Evolutionary conservation across 2,888 invertebrate genomes (phyloP), one percentile per base, ranked within the genome.

Genomic region (Lasius platythorax): DNA sequence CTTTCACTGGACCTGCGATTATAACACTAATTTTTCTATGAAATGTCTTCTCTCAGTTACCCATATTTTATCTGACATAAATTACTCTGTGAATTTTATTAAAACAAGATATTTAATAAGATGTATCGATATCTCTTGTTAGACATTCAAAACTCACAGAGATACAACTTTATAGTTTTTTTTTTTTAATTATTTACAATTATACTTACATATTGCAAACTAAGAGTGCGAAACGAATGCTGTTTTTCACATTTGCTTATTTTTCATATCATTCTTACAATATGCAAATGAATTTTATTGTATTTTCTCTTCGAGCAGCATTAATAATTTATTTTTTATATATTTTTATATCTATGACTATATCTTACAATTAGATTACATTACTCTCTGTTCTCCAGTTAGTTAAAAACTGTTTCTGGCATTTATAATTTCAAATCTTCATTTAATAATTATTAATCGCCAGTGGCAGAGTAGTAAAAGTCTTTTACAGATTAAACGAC

Each of bases 21-120:
- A 67, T 50, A 28, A 46, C 23, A 43, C 5, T 46, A 37, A 73
- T 81, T 81, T 73, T 81, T 73, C n/a, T 50, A 18, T n/a, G 8
- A 78, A 40, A 30, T 9, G 3, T n/a, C n/a, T 43, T 46, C 9
- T 33, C 15, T 15, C 30, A n/a, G 18, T 63, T 74, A 74, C 8
- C 67, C 15, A 46, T 23, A 15, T 15, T 63, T 74, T 46, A 64
- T 50, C 23, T 23, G 46, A 33, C 2, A 18, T 15, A 74, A 15
- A 40, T 58, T 9, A 43, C 0, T 63, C 15, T 15, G 23, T 23
- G 15, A 46, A 63, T 63, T 23, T 46, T 33, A 28, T 46, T 63
- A 15, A 61, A 74, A 50, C 12, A 9, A 4, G 4, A 46, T n/a
- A 53, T n/a, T 33, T 15, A 63, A 43, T 53, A 53, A 53, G 18